These are phyloP conservation scores for Aurelia aurita DNA, from an alignment of 30 jellyfish, hydroid and myxozoan species.

Conservation along the genomic window DNA sequence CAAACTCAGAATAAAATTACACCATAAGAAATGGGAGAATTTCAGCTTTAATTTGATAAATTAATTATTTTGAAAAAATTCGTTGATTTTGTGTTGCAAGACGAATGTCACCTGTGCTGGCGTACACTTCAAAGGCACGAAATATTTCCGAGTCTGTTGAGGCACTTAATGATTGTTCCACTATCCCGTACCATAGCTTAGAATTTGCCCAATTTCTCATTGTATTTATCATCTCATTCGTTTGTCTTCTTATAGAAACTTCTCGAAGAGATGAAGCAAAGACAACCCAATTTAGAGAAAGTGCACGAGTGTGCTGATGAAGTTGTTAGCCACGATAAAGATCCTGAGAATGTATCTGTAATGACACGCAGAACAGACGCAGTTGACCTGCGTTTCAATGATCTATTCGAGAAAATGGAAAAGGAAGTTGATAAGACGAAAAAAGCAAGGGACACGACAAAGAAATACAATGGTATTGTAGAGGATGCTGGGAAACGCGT, in stretches of 20 bases:
- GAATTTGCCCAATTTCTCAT: too few relatives aligned
- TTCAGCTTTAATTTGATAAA: too few relatives aligned
- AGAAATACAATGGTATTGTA: constrained; percentile 55
- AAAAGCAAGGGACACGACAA: constrained; percentile 43
- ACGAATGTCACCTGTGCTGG: too few relatives aligned
- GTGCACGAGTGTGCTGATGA: constrained; percentile 54
- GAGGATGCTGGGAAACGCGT: constrained; percentile 48
- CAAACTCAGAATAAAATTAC: too few relatives aligned
- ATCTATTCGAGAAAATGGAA: constrained; percentile 47
- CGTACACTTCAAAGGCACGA: too few relatives aligned
- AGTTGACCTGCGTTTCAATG: constrained; percentile 53
- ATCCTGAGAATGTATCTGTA: constrained; percentile 82
- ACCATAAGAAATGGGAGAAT: too few relatives aligned
- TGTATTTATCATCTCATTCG: too few relatives aligned
- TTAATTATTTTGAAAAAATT: too few relatives aligned
- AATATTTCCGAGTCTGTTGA: too few relatives aligned
- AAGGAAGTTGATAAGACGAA: constrained; percentile 65
- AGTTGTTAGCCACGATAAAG: constrained; percentile 58
- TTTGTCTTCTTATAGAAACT: constrained; percentile 25
- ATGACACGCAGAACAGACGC: constrained; percentile 80
- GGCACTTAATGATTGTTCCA: too few relatives aligned
- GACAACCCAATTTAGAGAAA: constrained; percentile 62
- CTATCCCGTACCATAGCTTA: too few relatives aligned
- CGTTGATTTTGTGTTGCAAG: too few relatives aligned
- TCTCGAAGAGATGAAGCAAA: constrained; percentile 54